These are phyloP conservation scores for Danaus plexippus DNA, from an alignment of 1,140 invertebrate species.

Conservation along the genomic window DNA sequence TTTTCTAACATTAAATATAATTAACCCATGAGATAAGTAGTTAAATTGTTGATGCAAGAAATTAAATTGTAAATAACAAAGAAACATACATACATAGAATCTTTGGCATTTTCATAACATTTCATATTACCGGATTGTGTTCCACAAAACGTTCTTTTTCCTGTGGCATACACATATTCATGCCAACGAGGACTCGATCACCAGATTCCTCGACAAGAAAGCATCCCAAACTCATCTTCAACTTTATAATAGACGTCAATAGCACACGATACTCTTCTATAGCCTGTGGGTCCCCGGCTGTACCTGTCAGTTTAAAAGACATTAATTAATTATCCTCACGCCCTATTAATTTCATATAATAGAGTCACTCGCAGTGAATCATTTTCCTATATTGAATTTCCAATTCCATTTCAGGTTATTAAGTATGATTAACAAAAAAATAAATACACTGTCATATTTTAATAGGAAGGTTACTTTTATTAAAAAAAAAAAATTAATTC, in stretches of 20 bases:
- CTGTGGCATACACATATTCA: slow-evolving; percentile 60
- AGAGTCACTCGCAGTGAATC: slow-evolving; percentile 18
- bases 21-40: too few species aligned
- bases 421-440: slow-evolving; percentile 6
- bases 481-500: too few species aligned
- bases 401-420: slow-evolving; percentile 20
- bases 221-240: slow-evolving; percentile 60
- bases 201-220: slow-evolving; percentile 49
- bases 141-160: slow-evolving; percentile 57
- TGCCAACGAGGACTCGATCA: slow-evolving; percentile 50
- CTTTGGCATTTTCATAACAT: too few species aligned
- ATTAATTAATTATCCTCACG: slow-evolving; percentile 23
- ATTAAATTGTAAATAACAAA: too few species aligned
- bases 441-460: not conserved
- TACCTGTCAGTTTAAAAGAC: slow-evolving; percentile 43
- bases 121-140: slow-evolving; percentile 49
- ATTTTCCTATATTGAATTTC: slow-evolving; percentile 28
- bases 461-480: too few species aligned
- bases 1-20: too few species aligned
- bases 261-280: slow-evolving; percentile 60
- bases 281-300: slow-evolving; percentile 49
- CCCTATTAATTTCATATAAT: slow-evolving; percentile 22
- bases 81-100: too few species aligned
- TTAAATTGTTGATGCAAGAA: too few species aligned
- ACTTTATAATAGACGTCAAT: slow-evolving; percentile 50